phyloP scores from a whole-genome alignment of 2,797 vertebrate species.

The Okamejei kenojei region DNA sequence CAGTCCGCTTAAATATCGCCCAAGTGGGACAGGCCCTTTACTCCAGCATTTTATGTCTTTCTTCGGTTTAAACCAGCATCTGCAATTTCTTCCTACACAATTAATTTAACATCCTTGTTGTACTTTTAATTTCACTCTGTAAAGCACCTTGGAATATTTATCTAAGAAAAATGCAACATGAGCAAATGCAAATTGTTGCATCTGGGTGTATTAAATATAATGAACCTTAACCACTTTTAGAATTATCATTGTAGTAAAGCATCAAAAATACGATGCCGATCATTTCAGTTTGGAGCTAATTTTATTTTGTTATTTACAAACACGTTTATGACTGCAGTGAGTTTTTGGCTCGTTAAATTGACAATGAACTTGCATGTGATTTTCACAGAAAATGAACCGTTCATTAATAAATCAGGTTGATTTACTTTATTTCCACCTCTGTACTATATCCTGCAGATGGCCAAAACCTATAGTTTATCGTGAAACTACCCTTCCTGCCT shows the following conservation, averaged over 20 bases:
- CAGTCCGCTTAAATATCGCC: no score
- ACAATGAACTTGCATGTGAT: background rate
- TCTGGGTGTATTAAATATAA: background rate
- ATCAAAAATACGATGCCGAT: background rate
- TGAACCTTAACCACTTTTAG: background rate
- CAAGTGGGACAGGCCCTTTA: no score
- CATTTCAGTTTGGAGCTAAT: background rate
- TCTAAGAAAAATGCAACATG: background rate
- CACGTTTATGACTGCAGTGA: background rate
- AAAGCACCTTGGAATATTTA: background rate
- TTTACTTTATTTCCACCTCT: background rate
- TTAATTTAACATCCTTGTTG: background rate
- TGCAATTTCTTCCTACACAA: no score
- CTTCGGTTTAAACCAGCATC: no score
- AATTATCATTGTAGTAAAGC: background rate
- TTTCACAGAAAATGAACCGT: background rate
- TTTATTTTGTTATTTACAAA: slow-evolving; percentile 11
- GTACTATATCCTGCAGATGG: background rate
- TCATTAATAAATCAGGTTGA: slow-evolving; percentile 22
- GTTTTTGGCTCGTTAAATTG: background rate
- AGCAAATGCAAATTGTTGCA: background rate
- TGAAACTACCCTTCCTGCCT: background rate
- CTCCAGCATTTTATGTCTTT: no score
- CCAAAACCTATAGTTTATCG: background rate
- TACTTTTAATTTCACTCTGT: background rate